phyloP scores from a whole-genome alignment of 1,140 invertebrate genomes.

The Ganaspis sp. region DNA sequence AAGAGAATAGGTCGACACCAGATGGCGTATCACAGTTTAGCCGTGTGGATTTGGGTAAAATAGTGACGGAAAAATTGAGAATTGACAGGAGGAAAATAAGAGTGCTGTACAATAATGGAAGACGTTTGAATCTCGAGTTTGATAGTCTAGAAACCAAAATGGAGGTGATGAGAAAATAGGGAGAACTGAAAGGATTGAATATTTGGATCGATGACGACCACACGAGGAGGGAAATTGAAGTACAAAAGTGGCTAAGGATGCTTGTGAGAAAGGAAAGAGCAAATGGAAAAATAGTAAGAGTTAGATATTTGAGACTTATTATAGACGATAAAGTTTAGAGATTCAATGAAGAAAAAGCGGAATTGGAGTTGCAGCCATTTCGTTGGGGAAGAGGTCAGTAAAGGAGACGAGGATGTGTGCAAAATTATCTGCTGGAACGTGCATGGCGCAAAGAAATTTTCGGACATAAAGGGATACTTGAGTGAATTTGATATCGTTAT shows the following conservation, averaged over 20 bases:
- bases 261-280: background rate
- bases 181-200: background rate
- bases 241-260: background rate
- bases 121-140: background rate
- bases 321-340: background rate
- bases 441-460: background rate
- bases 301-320: background rate
- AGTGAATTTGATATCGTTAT: constrained; percentile 35
- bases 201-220: background rate
- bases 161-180: background rate
- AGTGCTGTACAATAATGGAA: too few relatives aligned
- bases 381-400: background rate
- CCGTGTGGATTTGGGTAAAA: too few relatives aligned
- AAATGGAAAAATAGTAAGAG: background rate
- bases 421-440: background rate
- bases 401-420: background rate
- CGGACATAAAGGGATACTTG: constrained; percentile 13
- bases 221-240: background rate
- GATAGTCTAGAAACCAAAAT: background rate
- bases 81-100: too few relatives aligned
- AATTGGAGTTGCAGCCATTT: background rate
- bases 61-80: too few relatives aligned
- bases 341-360: background rate
- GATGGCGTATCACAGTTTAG: too few relatives aligned
- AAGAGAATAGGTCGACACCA: too few relatives aligned